Percentiles rank a stretch among this genome's conserved stretches.
Evolutionary conservation across 2,113 vertebrate species (phyloP).

Genomic region (Urocitellus parryii): DNA sequence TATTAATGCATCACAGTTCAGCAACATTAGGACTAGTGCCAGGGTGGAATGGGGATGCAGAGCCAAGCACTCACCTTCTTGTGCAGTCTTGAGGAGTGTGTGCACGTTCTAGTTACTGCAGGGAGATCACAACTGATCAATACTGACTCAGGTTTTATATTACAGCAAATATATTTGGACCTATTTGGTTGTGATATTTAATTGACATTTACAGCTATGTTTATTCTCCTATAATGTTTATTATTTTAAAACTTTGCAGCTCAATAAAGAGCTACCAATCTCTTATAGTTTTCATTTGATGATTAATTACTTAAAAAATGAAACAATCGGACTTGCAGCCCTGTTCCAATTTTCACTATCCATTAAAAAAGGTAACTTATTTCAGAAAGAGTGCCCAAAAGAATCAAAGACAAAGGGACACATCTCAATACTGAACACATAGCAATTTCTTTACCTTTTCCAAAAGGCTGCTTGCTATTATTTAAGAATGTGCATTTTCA

Average conservation of each 20-base stretch:
- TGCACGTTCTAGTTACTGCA: slow-evolving; percentile 42
- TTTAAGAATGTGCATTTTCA: slow-evolving; percentile 10
- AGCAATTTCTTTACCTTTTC: slow-evolving; percentile 36
- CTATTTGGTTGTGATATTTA: slow-evolving; percentile 47
- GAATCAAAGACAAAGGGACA: slow-evolving; percentile 29
- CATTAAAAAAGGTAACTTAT: slow-evolving; percentile 40
- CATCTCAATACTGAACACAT: neutral
- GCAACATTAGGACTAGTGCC: neutral
- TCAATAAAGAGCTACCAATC: neutral
- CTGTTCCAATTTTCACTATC: neutral
- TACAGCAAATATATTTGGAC: slow-evolving; percentile 68
- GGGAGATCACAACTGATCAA: slow-evolving; percentile 66
- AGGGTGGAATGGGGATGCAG: neutral
- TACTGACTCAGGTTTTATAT: slow-evolving; percentile 72
- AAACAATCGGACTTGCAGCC: slow-evolving; percentile 6
- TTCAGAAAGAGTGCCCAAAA: slow-evolving; percentile 32
- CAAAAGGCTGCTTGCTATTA: neutral
- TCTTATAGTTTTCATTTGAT: slow-evolving; percentile 38
- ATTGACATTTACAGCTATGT: slow-evolving; percentile 17
- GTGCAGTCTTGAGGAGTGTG: neutral
- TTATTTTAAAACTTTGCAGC: slow-evolving; percentile 48
- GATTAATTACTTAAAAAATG: slow-evolving; percentile 22
- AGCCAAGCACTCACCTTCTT: neutral
- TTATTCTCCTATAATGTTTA: slow-evolving; percentile 38
- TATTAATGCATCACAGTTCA: neutral